Conservation (phyloP, 2,888 invertebrate species). For the Chaetogeoica ovagalla region DNA sequence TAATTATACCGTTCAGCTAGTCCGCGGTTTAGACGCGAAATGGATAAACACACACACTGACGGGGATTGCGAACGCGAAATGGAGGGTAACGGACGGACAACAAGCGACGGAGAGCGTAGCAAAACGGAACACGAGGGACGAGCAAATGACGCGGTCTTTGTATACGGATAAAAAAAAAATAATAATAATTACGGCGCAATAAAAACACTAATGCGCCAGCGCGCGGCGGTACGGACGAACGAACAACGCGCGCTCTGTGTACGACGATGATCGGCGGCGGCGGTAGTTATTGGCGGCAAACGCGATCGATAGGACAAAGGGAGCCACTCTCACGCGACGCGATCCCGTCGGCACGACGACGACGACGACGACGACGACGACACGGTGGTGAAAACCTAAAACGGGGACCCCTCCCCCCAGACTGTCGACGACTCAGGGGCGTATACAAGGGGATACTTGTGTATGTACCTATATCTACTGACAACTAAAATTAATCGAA, state of each 20-base stretch:
- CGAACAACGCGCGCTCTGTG: not conserved
- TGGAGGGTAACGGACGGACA: not conserved
- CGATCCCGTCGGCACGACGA: not conserved
- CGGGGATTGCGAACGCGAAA: constrained; percentile 6
- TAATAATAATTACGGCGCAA: constrained; percentile 32
- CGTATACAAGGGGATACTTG: no score
- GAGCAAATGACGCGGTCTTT: not conserved
- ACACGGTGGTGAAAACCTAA: not conserved
- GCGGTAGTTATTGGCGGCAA: constrained; percentile 40
- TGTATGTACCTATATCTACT: no score
- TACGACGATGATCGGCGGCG: not conserved
- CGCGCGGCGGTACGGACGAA: not conserved
- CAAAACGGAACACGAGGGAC: constrained; percentile 14
- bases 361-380: no score
- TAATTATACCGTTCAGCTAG: constrained; percentile 48
- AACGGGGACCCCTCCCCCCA: no score
- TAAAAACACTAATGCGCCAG: constrained; percentile 18
- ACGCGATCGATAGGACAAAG: constrained; percentile 48
- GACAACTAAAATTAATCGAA: no score
- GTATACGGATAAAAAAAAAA: not conserved
- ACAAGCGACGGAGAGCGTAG: not conserved
- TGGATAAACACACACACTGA: not conserved
- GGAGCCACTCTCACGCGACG: constrained; percentile 18
- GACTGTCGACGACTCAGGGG: no score
- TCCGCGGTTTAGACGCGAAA: not conserved